Conservation (phyloP, 2,113 vertebrate species). For the Brienomyrus brachyistius region DNA sequence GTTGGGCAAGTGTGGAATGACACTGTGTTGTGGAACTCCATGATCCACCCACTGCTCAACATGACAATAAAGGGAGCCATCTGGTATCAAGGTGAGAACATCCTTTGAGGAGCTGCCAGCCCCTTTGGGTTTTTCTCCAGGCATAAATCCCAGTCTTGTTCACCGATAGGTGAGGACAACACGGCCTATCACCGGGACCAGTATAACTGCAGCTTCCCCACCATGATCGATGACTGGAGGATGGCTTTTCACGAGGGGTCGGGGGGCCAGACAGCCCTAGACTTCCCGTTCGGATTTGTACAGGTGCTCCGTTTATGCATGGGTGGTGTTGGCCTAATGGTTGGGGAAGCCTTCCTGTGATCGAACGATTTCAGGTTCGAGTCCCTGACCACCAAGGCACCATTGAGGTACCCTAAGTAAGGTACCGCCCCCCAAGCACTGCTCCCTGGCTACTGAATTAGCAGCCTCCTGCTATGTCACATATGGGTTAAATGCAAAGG, state of each 20-base stretch:
- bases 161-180: slow-evolving; percentile 72
- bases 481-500: too few relatives aligned
- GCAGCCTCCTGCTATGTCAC: too few relatives aligned
- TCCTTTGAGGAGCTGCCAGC: background rate
- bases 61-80: slow-evolving; percentile 79
- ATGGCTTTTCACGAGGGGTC: slow-evolving; percentile 67
- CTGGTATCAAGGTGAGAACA: slow-evolving; percentile 84
- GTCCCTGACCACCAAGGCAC: too few relatives aligned
- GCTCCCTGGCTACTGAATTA: too few relatives aligned
- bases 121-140: background rate
- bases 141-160: background rate
- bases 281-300: slow-evolving; percentile 87
- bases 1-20: background rate
- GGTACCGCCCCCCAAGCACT: too few relatives aligned
- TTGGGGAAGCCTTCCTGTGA: too few relatives aligned
- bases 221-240: slow-evolving; percentile 83
- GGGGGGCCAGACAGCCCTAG: slow-evolving; percentile 54
- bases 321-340: too few relatives aligned
- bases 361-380: too few relatives aligned
- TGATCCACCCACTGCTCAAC: slow-evolving; percentile 80
- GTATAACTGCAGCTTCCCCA: slow-evolving; percentile 82
- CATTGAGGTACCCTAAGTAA: too few relatives aligned
- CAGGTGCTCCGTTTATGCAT: slow-evolving; percentile 59
- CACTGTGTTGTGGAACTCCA: slow-evolving; percentile 84
- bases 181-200: slow-evolving; percentile 51